Evolutionary conservation across 37 sponge, comb jelly and placozoan species (phyloP).

Genomic region (Mnemiopsis leidyi): DNA sequence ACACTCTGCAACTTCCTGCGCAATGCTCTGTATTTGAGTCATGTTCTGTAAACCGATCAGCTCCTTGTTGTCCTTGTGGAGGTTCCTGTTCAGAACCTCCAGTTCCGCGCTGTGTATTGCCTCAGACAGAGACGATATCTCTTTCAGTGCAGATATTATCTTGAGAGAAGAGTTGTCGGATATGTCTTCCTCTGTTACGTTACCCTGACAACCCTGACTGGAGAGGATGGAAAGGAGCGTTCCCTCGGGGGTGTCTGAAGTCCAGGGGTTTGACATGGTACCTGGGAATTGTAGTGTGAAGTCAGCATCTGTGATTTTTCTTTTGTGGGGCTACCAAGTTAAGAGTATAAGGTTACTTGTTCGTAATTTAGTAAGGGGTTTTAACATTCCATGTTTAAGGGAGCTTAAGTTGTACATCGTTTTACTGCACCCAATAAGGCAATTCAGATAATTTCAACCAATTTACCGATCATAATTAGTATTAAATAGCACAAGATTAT

Average conservation of each 20-base stretch:
- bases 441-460: too few species aligned
- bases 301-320: too few species aligned
- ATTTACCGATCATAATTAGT: too few species aligned
- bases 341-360: too few species aligned
- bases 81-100: conserved; percentile 30
- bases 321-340: too few species aligned
- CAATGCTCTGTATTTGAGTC: not conserved
- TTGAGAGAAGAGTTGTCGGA: conserved; percentile 19
- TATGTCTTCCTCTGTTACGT: not conserved
- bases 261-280: conserved; percentile 59
- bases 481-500: too few species aligned
- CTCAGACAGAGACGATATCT: not conserved
- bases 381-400: too few species aligned
- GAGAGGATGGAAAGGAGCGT: conserved; percentile 19
- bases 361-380: too few species aligned
- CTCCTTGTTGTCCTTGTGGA: conserved; percentile 15
- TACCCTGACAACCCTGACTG: not conserved
- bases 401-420: too few species aligned
- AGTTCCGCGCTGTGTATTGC: conserved; percentile 36
- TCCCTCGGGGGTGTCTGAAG: not conserved
- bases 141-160: conserved; percentile 43
- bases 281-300: too few species aligned
- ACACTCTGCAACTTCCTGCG: not conserved
- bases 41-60: not conserved
- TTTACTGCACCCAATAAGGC: too few species aligned